These are phyloP conservation scores for Lochmaea capreae DNA, from an alignment of 2,888 invertebrate species.

Conservation along the genomic window DNA sequence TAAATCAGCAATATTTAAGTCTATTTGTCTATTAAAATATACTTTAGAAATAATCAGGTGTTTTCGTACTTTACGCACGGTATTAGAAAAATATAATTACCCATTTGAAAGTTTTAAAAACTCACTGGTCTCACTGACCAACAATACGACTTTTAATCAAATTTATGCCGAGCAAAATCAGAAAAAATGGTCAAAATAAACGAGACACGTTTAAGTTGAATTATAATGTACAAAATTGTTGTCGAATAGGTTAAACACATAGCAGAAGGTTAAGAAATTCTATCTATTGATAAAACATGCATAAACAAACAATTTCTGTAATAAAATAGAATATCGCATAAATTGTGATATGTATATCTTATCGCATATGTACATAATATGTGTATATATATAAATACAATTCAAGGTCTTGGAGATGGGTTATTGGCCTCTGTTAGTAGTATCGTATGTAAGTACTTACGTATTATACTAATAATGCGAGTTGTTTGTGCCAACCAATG, in stretches of 20 bases:
- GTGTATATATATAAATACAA: constrained; percentile 7
- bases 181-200: not conserved
- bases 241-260: not conserved
- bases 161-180: too few species aligned
- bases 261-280: constrained; percentile 2
- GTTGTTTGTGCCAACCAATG: constrained; percentile 10
- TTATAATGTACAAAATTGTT: not conserved
- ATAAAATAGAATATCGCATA: constrained; percentile 10
- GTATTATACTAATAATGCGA: constrained; percentile 10
- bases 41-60: too few species aligned
- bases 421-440: constrained; percentile 12
- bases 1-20: too few species aligned
- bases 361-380: constrained; percentile 14
- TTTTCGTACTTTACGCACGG: too few species aligned
- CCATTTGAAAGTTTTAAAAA: too few species aligned
- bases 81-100: too few species aligned
- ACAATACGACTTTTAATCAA: too few species aligned
- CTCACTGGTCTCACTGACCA: too few species aligned
- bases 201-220: too few species aligned
- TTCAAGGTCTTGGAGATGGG: constrained; percentile 15
- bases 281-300: not conserved
- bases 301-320: constrained; percentile 1
- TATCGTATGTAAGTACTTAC: constrained; percentile 10
- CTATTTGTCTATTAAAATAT: too few species aligned
- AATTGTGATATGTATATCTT: constrained; percentile 4